Evolutionary conservation across 2,888 invertebrate genomes (phyloP).

Genomic region (Acronicta psi): DNA sequence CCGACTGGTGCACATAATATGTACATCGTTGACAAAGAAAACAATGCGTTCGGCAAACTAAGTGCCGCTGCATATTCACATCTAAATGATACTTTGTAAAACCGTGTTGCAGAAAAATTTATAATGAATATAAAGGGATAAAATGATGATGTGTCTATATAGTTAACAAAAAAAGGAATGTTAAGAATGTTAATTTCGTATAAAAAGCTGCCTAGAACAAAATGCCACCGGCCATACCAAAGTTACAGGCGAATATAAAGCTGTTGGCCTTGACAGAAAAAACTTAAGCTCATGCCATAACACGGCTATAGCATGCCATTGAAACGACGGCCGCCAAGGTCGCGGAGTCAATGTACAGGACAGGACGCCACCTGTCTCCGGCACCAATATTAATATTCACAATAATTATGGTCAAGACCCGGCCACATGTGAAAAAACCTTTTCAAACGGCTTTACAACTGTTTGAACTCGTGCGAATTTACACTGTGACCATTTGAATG

Average conservation of each 20-base stretch:
- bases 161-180: constrained; percentile 28
- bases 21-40: constrained; percentile 33
- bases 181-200: constrained; percentile 39
- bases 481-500: constrained; percentile 52
- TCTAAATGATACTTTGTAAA: constrained; percentile 22
- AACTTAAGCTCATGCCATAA: constrained; percentile 73
- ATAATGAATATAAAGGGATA: constrained; percentile 31
- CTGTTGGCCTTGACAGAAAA: constrained; percentile 78
- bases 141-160: constrained; percentile 39
- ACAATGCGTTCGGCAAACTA: constrained; percentile 36
- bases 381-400: constrained; percentile 69
- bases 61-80: constrained; percentile 28
- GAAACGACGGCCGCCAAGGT: constrained; percentile 81
- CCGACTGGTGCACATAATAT: constrained; percentile 7
- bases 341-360: constrained; percentile 83
- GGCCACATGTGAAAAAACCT: constrained; percentile 56
- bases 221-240: constrained; percentile 55
- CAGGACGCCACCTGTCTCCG: constrained; percentile 84
- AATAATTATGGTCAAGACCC: constrained; percentile 69
- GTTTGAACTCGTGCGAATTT: constrained; percentile 62
- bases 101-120: constrained; percentile 30
- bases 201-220: constrained; percentile 54
- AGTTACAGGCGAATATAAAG: constrained; percentile 64
- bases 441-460: constrained; percentile 51
- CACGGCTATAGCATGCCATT: constrained; percentile 77